Evolutionary conservation across 2,888 invertebrate species (phyloP), one percentile per base, ranked within the genome.

Genomic region (Blastobasis lacticolella): DNA sequence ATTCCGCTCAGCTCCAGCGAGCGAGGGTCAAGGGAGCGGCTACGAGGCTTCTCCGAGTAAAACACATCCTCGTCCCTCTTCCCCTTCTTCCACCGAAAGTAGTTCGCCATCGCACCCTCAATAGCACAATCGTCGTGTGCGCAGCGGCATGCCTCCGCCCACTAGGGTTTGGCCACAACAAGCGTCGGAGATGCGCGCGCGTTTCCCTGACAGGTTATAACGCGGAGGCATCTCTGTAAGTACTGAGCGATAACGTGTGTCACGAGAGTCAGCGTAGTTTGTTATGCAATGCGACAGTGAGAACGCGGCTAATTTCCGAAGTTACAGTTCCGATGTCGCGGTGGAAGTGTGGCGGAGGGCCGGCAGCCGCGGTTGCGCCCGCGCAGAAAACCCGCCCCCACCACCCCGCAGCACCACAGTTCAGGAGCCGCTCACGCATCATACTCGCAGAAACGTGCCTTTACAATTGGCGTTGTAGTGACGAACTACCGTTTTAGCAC

Each of bases 1-100:
- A 93, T 89, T 41, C 94, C 94, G 54, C 93, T 92, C 51, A 91
- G 83, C 69, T 94, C 93, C 68, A 94, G 78, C 6, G 92, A 90
- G 58, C 92, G 90, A 38, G 94, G 91, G 74, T 94, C 94, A 74
- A 94, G 77, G 1, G 94, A 94, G 55, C 93, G 89, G 74, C 94
- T 94, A 50, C 94, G 89, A 7, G 92, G 93, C 66, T 94, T 93
- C 59, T 86, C 83, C 46, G 89, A 84, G 69, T 82, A 88, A 64
- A 88, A 89, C 63, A 86, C 88, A 60, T 83, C 84, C 57, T 90
- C 91, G 66, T 90, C 90, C 62, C 89, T 81, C 61, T 90, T 90
- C 48, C 91, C 89, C 63, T 91, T 91, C 67, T 91, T 92, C 93
- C 93, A 93, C 58, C 91, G 89, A 71, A 93, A 92, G 67, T 92